Evolutionary conservation across 2,797 vertebrate species (phyloP), one percentile per base, ranked within the genome.

Genomic region (Ciconia nigra): DNA sequence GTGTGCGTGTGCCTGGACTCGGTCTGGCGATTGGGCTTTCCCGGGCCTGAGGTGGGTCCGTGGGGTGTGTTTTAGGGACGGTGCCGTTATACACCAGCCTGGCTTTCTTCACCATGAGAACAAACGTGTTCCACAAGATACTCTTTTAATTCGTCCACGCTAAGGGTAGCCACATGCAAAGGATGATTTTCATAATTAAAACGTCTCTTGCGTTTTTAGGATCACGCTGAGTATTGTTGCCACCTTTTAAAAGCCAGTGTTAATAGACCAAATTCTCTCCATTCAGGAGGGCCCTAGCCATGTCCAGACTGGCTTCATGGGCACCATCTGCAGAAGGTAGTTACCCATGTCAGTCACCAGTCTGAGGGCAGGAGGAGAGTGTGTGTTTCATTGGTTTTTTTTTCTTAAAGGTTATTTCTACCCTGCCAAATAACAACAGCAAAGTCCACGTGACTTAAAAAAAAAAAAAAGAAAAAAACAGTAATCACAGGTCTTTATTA

Each of bases 51-150:
- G 15, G 22, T 5, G 49, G 18, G 15, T 9, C 39, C 18, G 14
- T 16, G 52, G 57, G 4, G 9, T 8, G 26, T 7, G 33, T 31
- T 35, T 31, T 9, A 5, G n/a, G 52, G 13, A 10, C 5, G 35
- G 41, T 63, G 35, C 16, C 5, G 7, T 20, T 28, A 9, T 3
- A 4, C 21, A 0, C 4, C 29, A 10, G 35, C 29, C 9, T 15
- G 29, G 9, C 9, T 14, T 5, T 1, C 37, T 46, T 51, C 0
- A 2, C 57, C 13, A 0, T 7, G 42, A 5, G n/a, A 78, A 3
- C 51, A 4, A 8, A 3, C 5, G 6, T 3, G 6, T 54, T 39
- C 6, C 11, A 3, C 29, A 14, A 20, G 15, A 6, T 19, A 2
- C 0, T 39, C 4, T 22, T 18, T 33, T 9, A 22, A 24, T 46